phyloP scores from a whole-genome alignment of 2,797 vertebrate species.

The Pitangus sulphuratus region DNA sequence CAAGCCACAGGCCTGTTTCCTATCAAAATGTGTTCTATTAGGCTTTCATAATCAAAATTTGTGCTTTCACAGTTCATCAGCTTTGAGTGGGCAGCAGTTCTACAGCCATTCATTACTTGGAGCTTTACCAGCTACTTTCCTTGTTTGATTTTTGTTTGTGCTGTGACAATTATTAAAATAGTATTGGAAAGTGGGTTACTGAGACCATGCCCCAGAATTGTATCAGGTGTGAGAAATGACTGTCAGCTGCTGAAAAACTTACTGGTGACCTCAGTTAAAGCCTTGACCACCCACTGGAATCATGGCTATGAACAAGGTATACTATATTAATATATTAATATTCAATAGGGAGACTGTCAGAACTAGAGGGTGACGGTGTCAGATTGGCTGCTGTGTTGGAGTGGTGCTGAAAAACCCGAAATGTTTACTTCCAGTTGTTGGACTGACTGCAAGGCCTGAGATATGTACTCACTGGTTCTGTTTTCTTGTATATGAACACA shows the following conservation, averaged over 20 bases:
- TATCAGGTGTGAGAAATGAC: not conserved
- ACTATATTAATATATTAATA: not conserved
- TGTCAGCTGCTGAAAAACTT: not conserved
- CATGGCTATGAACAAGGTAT: not conserved
- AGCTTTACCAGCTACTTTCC: not conserved
- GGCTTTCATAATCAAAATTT: not conserved
- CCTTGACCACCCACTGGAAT: not conserved
- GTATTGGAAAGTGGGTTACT: not conserved
- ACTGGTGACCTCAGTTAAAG: not conserved
- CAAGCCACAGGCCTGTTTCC: not conserved
- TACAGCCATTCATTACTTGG: not conserved
- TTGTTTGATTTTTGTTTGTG: not conserved
- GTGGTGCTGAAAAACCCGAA: not conserved
- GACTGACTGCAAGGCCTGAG: not conserved
- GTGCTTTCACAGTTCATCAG: not conserved
- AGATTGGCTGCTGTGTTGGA: not conserved
- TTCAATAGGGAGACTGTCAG: not conserved
- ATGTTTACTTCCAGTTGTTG: not conserved
- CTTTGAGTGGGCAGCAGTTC: not conserved
- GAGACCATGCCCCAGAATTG: not conserved
- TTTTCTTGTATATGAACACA: not conserved
- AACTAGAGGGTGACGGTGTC: not conserved
- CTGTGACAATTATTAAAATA: not conserved
- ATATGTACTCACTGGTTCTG: not conserved
- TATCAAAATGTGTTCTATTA: not conserved